Evolutionary conservation across 2,797 vertebrate genomes (phyloP), one percentile per base, ranked within the genome.

Genomic region (Sciaenops ocellatus): DNA sequence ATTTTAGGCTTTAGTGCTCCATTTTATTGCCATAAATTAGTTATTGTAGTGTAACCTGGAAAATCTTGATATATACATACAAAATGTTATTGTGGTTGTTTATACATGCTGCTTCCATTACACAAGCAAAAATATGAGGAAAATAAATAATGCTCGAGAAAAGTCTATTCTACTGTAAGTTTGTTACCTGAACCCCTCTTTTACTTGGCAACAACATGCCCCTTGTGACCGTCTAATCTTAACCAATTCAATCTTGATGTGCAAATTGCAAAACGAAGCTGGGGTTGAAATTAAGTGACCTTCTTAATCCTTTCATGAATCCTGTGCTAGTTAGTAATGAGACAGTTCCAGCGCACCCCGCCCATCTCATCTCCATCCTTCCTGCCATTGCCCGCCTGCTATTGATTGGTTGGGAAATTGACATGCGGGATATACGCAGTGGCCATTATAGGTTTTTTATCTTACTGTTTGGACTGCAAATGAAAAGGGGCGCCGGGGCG

Each of bases 321-420:
- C 83, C 85, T 82, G 64, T 28, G 81, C 85, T 90, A 79, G 90
- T 89, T 91, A 82, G 87, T 91, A 93, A 94, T 91, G 92, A 94
- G 93, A 94, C 88, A 83, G 83, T 89, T 93, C 92, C 92, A 91
- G 83, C 77, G 26, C 87, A 88, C 83, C 81, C 86, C 80, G 47
- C 89, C 79, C 84, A 85, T 85, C 89, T 83, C 90, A 84, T 87
- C 88, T 87, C 85, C 87, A 87, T 85, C 84, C 80, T 79, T 83
- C 83, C 89, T 74, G 82, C 82, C 77, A 66, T 78, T 54, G 86
- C 90, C 84, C 81, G 90, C 92, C 82, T 92, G 90, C 86, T 94
- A 95, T 95, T 93, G 94, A 95, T 95, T 92, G 85, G 90, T 75
- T 81, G 82, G 76, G 87, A 95, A 95, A 95, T 94, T 93, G 94